Base-by-base conservation (phyloP, 2,888 invertebrate species). In the Endotricha flammealis region DNA sequence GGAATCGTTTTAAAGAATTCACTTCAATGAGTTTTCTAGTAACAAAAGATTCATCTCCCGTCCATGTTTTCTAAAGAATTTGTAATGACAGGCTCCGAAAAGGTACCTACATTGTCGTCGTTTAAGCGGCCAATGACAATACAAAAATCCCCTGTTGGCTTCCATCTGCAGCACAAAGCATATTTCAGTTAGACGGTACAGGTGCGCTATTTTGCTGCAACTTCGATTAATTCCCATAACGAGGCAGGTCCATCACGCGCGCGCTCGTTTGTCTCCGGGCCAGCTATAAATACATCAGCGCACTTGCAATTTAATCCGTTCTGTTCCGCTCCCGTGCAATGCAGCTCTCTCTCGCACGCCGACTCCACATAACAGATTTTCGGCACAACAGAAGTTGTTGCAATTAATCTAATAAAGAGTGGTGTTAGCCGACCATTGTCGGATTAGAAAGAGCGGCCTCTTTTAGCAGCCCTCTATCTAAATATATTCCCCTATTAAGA, bases 211-310 rank as follows among this genome's bases (percentile, higher is more conserved):
- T 42, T 65, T 63, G 69, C 63, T 75, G 75, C 76, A 72, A 75
- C 72, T 83, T 80, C 85, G 86, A 86, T 86, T 86, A 86, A 86
- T 85, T 82, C 82, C 74, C 76, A 85, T 85, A 86, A 86, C 85
- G 85, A 85, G 85, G 73, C 74, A 69, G 80, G 82, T 85, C 85
- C 85, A 85, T 86, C 85, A 85, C 81, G 67, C 64, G 76, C 61
- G 53, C 74, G 82, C 77, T 78, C 86, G 82, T 83, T 85, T 85
- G 86, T 85, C 85, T 83, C 82, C 68, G 68, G 70, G 62, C 74
- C 68, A 65, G 82, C 85, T 81, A 83, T 86, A 85, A 85, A 85
- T 85, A 85, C 82, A 81, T 85, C 85, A 85, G 73, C 81, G 83
- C 75, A 78, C 81, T 82, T 77, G 82, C 82, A 80, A 81, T 85